Evolutionary conservation across 1,140 invertebrate genomes (phyloP).

Genomic region (Rhysida immarginata): DNA sequence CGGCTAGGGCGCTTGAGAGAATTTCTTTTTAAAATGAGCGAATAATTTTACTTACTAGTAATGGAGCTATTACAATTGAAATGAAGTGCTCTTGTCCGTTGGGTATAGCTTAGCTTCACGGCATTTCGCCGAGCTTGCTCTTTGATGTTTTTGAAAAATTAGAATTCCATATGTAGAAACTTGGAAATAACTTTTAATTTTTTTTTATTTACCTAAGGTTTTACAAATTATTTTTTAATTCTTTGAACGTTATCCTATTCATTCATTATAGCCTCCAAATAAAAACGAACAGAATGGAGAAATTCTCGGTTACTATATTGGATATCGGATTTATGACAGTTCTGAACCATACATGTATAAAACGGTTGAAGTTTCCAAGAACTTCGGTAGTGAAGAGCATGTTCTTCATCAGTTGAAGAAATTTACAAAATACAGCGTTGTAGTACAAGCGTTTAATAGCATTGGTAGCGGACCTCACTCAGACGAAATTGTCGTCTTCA

Average conservation of each 20-base stretch:
- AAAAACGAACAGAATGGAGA: constrained; percentile 84
- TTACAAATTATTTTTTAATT: too few species aligned
- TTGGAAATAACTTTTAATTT: too few species aligned
- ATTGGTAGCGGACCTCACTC: constrained; percentile 30
- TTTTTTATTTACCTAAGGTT: too few species aligned
- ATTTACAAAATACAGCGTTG: constrained; percentile 30
- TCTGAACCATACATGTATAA: constrained; percentile 21
- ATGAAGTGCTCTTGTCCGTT: too few species aligned
- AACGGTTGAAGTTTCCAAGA: constrained; percentile 14
- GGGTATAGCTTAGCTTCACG: too few species aligned
- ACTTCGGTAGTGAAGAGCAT: background rate
- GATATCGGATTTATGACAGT: constrained; percentile 30
- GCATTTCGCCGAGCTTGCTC: too few species aligned
- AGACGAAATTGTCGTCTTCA: constrained; percentile 23
- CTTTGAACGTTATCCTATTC: background rate
- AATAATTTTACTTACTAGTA: too few species aligned
- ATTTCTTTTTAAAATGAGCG: too few species aligned
- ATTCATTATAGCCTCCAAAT: constrained; percentile 48
- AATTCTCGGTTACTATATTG: constrained; percentile 61
- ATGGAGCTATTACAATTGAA: too few species aligned
- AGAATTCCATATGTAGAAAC: too few species aligned
- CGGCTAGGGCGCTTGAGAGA: too few species aligned
- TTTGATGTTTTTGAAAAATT: too few species aligned
- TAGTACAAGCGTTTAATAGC: constrained; percentile 31
- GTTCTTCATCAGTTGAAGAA: constrained; percentile 21